Percentiles rank a stretch among this genome's conserved stretches.
phyloP scores from a whole-genome alignment of 2,113 vertebrate species.

The Malurus cyaneus region DNA sequence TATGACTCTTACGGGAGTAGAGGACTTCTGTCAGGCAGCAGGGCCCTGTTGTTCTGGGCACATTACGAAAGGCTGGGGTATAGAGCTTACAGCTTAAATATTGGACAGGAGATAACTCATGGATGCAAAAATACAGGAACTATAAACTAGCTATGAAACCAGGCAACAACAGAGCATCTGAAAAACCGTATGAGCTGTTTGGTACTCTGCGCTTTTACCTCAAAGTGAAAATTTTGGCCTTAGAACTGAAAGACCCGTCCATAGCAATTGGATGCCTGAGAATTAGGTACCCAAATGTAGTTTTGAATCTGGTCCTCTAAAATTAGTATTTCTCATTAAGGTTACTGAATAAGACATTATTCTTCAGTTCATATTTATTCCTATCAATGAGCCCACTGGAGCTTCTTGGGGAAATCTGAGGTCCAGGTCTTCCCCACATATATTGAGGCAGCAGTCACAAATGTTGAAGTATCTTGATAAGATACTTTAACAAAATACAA shows the following conservation, averaged over 20 bases:
- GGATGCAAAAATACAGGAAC: not conserved
- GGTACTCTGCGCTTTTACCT: not conserved
- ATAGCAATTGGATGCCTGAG: not conserved
- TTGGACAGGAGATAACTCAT: not conserved
- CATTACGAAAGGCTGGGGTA: not conserved
- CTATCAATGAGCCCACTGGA: not conserved
- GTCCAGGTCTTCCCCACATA: not conserved
- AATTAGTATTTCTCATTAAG: not conserved
- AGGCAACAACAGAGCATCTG: not conserved
- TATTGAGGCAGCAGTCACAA: not conserved
- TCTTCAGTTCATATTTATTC: not conserved
- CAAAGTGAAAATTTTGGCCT: not conserved
- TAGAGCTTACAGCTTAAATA: not conserved
- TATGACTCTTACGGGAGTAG: not conserved
- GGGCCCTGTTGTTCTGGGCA: not conserved
- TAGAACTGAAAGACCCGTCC: not conserved
- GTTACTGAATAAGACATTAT: not conserved
- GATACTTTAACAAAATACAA: not conserved
- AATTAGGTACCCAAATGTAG: not conserved
- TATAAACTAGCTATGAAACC: not conserved
- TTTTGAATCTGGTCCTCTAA: not conserved
- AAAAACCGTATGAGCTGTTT: not conserved
- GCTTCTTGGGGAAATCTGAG: not conserved
- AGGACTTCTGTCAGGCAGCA: not conserved
- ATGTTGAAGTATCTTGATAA: not conserved